Base-by-base conservation (phyloP, 1,140 invertebrate species). In the Harpegnathos saltator region DNA sequence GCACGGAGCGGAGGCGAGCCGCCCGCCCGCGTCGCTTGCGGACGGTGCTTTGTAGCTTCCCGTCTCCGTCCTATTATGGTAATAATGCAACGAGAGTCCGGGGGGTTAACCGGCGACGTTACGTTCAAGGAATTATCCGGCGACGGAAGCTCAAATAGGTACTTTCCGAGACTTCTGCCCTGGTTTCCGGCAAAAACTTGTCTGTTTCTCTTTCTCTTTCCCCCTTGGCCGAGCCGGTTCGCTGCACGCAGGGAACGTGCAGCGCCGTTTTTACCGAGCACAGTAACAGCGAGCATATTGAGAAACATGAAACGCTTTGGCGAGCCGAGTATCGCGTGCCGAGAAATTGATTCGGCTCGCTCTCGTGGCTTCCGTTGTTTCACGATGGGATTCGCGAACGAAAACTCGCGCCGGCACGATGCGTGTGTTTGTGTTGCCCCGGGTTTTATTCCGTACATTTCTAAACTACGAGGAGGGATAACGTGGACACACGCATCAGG, bases 371-470 rank as follows among this genome's bases (percentile, higher is more conserved):
- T 77, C 66, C 66, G 66, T 66, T 54, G 48, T 66, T 54, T 63
- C 19, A 33, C 19, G 48, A 15, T 77, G 3, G 73, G 29, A 17
- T 24, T 54, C 5, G 62, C 19, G 61, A 77, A 38, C 66, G 26
- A 66, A 77, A 77, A 77, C 66, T 77, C 54, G 61, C 65, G 63
- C 59, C 9, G 15, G 22, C n/a, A n/a, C n/a, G 59, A 52, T 77
- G 33, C n/a, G 24, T 11, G 24, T 22, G 19, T 15, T 77, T 63
- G 50, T 63, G 52, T 65, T 33, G 22, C n/a, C n/a, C n/a, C n/a
- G n/a, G n/a, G n/a, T 63, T 75, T 52, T 59, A 61, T 74, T 74
- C 63, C 3, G 52, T 33, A 17, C 24, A 17, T 52, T 15, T 75
- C 11, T 63, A 44, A 73, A 59, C 52, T 17, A 33, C 7, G 29